A percentile compares a stretch with the other conserved stretches of the same genome.
These are phyloP conservation scores for Protophormia terraenovae DNA, from an alignment of 2,888 invertebrate species.

Conservation along the genomic window DNA sequence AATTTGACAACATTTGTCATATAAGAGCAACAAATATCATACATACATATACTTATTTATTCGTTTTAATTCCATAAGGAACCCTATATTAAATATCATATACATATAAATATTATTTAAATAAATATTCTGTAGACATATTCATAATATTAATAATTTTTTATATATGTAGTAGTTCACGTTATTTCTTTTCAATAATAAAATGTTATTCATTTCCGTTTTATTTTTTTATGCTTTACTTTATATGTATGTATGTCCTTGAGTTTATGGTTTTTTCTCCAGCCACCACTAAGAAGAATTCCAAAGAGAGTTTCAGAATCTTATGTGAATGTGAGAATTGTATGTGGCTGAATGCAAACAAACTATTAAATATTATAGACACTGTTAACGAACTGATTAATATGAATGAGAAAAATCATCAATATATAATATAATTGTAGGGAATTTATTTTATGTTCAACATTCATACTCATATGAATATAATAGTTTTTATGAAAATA, in stretches of 20 bases:
- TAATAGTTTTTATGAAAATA: not conserved
- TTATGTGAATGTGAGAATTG: not conserved
- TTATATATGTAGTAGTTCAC: too few species aligned
- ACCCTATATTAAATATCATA: too few species aligned
- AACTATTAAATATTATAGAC: not conserved
- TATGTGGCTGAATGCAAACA: not conserved
- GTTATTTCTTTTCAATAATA: too few species aligned
- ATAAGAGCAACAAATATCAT: too few species aligned
- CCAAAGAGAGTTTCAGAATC: too few species aligned
- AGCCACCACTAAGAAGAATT: not conserved
- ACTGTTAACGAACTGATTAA: not conserved
- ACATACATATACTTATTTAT: too few species aligned
- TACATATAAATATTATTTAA: not conserved
- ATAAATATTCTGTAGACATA: not conserved
- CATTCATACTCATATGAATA: not conserved
- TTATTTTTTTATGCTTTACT: not conserved
- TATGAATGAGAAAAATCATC: not conserved
- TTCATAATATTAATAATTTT: not conserved
- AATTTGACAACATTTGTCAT: too few species aligned
- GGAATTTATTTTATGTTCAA: not conserved
- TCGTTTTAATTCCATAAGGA: too few species aligned
- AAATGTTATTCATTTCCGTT: not conserved
- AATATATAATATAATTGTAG: not conserved
- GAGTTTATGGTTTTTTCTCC: not conserved
- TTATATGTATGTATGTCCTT: not conserved